These are phyloP conservation scores for Anoplius nigerrimus DNA, from an alignment of 2,888 invertebrate genomes.

Conservation along the genomic window DNA sequence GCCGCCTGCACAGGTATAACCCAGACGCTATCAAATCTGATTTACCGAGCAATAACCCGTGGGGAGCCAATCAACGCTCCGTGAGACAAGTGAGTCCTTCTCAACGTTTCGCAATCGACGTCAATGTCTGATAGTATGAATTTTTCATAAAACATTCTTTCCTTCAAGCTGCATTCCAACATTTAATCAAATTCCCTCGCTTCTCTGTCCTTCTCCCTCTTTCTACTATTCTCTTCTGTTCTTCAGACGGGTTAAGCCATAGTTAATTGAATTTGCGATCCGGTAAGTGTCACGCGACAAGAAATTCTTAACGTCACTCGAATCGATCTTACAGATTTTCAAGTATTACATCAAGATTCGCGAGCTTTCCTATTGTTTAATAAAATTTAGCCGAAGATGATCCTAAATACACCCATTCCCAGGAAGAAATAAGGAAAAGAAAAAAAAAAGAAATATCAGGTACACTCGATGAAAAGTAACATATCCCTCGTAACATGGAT, in stretches of 20 bases:
- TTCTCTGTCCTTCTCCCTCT: no score
- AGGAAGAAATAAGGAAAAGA: no score
- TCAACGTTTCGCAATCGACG: not conserved
- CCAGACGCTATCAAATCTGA: slow-evolving; percentile 58
- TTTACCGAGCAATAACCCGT: slow-evolving; percentile 58
- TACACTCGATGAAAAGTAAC: slow-evolving; percentile 29
- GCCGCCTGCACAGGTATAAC: slow-evolving; percentile 43
- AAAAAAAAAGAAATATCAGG: slow-evolving; percentile 9
- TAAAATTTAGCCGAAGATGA: slow-evolving; percentile 32
- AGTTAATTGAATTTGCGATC: no score
- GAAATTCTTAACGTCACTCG: no score
- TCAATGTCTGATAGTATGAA: not conserved
- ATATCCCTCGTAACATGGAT: not conserved
- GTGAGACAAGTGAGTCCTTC: slow-evolving; percentile 33
- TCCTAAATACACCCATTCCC: no score
- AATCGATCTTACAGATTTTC: no score
- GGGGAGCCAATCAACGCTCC: slow-evolving; percentile 36
- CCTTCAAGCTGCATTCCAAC: not conserved
- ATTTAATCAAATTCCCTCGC: not conserved
- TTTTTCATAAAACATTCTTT: not conserved
- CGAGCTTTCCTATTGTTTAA: slow-evolving; percentile 42
- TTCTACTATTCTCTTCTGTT: no score
- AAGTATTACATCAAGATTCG: slow-evolving; percentile 45
- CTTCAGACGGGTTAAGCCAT: no score
- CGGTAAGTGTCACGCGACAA: no score